These are phyloP conservation scores for Alaudala cheleensis DNA, from an alignment of 2,113 vertebrate genomes.

Conservation along the genomic window DNA sequence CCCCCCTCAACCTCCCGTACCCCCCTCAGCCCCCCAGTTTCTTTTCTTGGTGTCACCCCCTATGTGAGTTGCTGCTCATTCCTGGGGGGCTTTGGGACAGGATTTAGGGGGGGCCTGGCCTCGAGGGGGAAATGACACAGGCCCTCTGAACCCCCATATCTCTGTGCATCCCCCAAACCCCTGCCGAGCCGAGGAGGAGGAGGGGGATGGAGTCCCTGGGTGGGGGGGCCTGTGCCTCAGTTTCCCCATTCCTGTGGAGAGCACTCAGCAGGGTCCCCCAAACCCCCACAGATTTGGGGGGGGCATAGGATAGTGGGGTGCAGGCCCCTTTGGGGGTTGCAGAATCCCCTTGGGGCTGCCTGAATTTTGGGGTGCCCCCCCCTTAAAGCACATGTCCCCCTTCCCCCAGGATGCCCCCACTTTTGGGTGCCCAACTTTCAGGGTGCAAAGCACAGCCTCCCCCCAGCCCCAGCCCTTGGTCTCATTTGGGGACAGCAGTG, in stretches of 20 bases:
- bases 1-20: neutral
- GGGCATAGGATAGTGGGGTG: neutral
- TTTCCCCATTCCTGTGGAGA: neutral
- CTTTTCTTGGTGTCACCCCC: conserved; percentile 35
- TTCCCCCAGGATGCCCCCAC: neutral
- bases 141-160: neutral
- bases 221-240: neutral
- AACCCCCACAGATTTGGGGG: neutral
- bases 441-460: neutral
- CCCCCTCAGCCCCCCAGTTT: neutral
- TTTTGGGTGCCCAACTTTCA: neutral
- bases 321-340: neutral
- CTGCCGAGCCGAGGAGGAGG: neutral
- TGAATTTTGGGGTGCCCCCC: neutral
- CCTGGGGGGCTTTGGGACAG: neutral
- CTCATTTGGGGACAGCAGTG: neutral
- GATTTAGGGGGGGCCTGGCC: neutral
- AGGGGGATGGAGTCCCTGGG: neutral
- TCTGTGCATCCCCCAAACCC: neutral
- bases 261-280: neutral
- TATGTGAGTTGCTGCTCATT: neutral
- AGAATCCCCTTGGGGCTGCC: neutral
- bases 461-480: neutral
- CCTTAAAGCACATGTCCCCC: neutral
- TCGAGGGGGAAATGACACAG: neutral